phyloP scores from a whole-genome alignment of 2,888 invertebrate genomes.

The Perizoma affinitatum region DNA sequence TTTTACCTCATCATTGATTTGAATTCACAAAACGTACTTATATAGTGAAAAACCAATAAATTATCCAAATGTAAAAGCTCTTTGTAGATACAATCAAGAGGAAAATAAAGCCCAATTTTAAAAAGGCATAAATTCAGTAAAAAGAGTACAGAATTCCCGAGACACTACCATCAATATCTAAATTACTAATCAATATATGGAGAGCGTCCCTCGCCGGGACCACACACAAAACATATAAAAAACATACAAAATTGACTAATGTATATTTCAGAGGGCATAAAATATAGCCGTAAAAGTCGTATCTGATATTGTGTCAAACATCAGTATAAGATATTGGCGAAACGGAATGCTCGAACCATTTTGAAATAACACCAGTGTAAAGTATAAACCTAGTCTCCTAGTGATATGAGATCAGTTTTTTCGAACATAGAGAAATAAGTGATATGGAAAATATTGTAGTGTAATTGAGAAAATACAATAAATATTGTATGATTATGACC shows the following conservation, averaged over 20 bases:
- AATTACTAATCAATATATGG: slow-evolving; percentile 55
- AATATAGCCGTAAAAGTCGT: slow-evolving; percentile 61
- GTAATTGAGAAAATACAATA: no score
- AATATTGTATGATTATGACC: no score
- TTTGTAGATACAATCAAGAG: slow-evolving; percentile 33
- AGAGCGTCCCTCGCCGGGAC: slow-evolving; percentile 37
- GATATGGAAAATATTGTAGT: no score
- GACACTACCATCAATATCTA: slow-evolving; percentile 49
- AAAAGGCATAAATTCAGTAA: slow-evolving; percentile 33
- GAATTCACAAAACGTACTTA: slow-evolving; percentile 1
- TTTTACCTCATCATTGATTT: slow-evolving; percentile 2
- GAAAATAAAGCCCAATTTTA: slow-evolving; percentile 12
- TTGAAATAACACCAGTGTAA: slow-evolving; percentile 14
- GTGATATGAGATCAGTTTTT: not conserved
- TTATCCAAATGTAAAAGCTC: slow-evolving; percentile 18
- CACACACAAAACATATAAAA: slow-evolving; percentile 42
- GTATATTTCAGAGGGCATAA: slow-evolving; percentile 56
- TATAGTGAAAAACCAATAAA: slow-evolving; percentile 1
- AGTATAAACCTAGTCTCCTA: not conserved
- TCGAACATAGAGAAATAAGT: no score
- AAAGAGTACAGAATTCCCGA: slow-evolving; percentile 41
- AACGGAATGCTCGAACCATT: slow-evolving; percentile 22
- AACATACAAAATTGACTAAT: slow-evolving; percentile 48
- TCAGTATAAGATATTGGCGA: slow-evolving; percentile 67
- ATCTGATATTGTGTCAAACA: slow-evolving; percentile 64